Percentiles rank a stretch among this genome's conserved stretches.
These are phyloP conservation scores for Falco novaeseelandiae DNA, from an alignment of 2,797 vertebrate species.

Conservation along the genomic window DNA sequence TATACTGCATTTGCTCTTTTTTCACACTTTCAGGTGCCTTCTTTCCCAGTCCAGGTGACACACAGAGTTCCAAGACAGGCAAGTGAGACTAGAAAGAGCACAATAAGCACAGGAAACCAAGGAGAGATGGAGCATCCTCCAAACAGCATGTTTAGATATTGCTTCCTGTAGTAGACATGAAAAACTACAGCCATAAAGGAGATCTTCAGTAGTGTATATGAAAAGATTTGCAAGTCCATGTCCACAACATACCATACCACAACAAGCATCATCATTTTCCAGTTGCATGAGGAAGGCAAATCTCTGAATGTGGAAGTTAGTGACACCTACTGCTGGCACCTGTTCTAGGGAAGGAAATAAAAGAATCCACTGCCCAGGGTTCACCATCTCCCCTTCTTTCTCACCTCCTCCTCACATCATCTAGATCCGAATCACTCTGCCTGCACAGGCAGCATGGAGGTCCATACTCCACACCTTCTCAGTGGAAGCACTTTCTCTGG, in stretches of 20 bases:
- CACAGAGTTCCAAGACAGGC: neutral
- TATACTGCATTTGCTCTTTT: neutral
- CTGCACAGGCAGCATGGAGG: fast-evolving
- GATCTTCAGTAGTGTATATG: neutral
- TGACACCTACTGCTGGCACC: neutral
- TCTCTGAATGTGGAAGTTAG: neutral
- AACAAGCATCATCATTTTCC: neutral
- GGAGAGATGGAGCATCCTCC: neutral
- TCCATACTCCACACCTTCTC: neutral
- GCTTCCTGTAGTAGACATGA: neutral
- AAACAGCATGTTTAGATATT: neutral
- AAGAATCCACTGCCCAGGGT: neutral
- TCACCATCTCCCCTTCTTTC: neutral
- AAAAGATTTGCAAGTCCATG: neutral
- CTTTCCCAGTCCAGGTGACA: neutral
- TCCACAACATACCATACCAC: neutral
- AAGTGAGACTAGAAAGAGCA: neutral
- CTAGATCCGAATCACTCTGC: neutral
- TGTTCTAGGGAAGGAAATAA: neutral
- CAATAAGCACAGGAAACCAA: neutral
- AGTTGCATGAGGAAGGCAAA: neutral
- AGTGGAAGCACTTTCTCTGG: fast-evolving
- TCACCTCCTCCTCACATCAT: neutral
- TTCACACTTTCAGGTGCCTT: neutral
- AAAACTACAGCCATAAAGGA: neutral